phyloP scores from a whole-genome alignment of 2,797 vertebrate species.

The Squalus acanthias region DNA sequence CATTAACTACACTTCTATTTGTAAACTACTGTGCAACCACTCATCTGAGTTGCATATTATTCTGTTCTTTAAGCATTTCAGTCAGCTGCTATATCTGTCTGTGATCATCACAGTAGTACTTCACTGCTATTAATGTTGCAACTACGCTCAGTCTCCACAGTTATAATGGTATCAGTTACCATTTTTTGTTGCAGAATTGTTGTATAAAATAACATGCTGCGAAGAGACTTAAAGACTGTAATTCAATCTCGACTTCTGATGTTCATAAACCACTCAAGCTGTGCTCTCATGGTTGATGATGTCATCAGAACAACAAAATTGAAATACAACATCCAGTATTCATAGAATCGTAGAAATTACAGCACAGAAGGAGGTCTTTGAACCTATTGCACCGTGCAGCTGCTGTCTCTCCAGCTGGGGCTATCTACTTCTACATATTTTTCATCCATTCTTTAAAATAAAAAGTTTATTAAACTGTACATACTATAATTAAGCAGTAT shows the following conservation, averaged over 20 bases:
- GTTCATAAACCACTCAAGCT: conserved; percentile 12
- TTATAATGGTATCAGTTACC: not conserved
- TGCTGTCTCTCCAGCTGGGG: not conserved
- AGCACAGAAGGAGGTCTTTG: not conserved
- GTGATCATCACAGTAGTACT: not conserved
- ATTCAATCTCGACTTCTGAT: not conserved
- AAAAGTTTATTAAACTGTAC: not conserved
- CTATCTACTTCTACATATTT: not conserved
- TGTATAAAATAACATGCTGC: not conserved
- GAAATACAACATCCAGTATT: conserved; percentile 8
- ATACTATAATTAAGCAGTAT: not conserved
- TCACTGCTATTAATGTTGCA: not conserved
- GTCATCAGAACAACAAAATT: not conserved
- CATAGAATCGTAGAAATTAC: not conserved
- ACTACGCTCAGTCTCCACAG: not conserved
- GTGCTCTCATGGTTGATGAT: not conserved
- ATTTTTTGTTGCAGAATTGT: conserved; percentile 4
- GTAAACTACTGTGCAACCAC: not conserved
- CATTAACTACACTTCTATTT: not conserved
- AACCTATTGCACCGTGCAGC: not conserved
- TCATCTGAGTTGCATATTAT: not conserved
- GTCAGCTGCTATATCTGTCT: not conserved
- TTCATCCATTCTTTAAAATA: not conserved
- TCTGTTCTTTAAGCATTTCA: not conserved
- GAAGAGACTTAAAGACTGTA: not conserved